These are phyloP conservation scores for Osedax fenrisi DNA, from an alignment of 2,888 invertebrate genomes.

Conservation along the genomic window DNA sequence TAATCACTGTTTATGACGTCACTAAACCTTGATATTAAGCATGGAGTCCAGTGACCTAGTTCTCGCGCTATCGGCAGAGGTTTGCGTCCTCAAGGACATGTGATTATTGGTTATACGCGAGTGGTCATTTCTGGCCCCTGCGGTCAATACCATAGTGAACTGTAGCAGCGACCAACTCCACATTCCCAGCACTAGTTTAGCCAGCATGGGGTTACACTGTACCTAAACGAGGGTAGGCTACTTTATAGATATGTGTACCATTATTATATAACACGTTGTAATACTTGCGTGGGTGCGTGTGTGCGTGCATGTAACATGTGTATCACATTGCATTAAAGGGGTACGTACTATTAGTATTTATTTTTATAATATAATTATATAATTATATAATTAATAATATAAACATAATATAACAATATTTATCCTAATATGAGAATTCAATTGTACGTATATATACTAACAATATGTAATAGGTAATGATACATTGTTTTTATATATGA, in stretches of 20 bases:
- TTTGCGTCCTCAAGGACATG: neutral
- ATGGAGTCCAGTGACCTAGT: neutral
- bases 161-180: constrained; percentile 86
- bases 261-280: too few relatives aligned
- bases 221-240: constrained; percentile 39
- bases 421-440: too few relatives aligned
- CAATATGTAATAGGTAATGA: too few relatives aligned
- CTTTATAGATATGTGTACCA: neutral
- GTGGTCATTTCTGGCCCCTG: constrained; percentile 55
- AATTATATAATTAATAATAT: too few relatives aligned
- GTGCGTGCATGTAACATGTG: neutral
- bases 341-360: too few relatives aligned
- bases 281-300: neutral
- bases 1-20: neutral
- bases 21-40: neutral
- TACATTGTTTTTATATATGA: too few relatives aligned
- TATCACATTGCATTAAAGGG: too few relatives aligned
- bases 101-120: neutral
- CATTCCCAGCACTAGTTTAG: constrained; percentile 72
- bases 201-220: constrained; percentile 62
- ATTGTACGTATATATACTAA: too few relatives aligned
- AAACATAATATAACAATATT: too few relatives aligned
- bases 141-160: constrained; percentile 82
- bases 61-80: neutral
- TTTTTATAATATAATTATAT: too few relatives aligned